Base-by-base conservation (phyloP, 1,140 invertebrate genomes). In the Drosophila ogumai region DNA sequence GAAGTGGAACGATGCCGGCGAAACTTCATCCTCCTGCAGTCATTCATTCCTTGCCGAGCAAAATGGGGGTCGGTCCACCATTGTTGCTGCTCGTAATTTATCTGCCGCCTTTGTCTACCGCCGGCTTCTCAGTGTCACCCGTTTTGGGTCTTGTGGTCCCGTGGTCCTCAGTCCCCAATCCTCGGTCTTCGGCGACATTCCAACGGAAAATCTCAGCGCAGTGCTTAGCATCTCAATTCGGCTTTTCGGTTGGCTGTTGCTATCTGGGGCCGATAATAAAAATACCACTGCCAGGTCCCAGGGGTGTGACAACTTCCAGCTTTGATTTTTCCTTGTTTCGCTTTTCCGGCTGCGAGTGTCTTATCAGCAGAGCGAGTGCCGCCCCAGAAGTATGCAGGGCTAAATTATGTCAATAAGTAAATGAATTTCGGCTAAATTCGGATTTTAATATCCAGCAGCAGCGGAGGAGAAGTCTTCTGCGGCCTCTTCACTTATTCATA, bases 171-270 rank as follows among this genome's bases (percentile, higher is more conserved):
- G 43, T 38, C 36, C 12, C 6, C 22, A 34, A 25, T 58, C 41
- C 31, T 38, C 19, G 56, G 54, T 54, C 64, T 49, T 56, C 31
- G 66, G 59, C 55, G 59, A 54, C 47, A 79, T 72, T 72, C 68
- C 68, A 22, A 66, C 17, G 46, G 61, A 50, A 64, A 66, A 72
- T 73, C 81, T 85, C 73, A n/a, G 73, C 58, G 60, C 77, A 65
- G 56, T 71, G 68, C 66, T 73, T 80, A 84, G 79, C 84, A 87
- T 87, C 84, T 87, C 80, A 87, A 88, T 87, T 87, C 81, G 79
- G 79, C 60, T 10, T 61, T 64, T 41, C 43, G 64, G 57, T 34
- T 12, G 40, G 63, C 43, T 49, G 63, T 68, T 63, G 63, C 67
- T 68, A 63, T 71, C 67, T 61, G 43, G 59, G 61, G 74, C 77